Conservation (phyloP, 2,888 invertebrate species). For the Metellina segmentata region DNA sequence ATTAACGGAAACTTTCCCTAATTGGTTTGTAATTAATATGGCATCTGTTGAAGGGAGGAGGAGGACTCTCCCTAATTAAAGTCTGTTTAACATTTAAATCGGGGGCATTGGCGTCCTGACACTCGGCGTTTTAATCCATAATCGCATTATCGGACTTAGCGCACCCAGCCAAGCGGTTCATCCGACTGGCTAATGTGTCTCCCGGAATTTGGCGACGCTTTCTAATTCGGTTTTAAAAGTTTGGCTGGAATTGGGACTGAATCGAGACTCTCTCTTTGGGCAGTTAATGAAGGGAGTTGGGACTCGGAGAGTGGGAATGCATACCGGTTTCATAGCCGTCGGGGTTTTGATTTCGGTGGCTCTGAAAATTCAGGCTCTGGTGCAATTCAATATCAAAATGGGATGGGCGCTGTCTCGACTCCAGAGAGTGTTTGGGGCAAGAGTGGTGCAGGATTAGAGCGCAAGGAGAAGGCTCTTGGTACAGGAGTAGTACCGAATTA, state of each 20-base stretch:
- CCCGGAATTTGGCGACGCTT: conserved; percentile 51
- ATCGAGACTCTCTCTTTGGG: not conserved
- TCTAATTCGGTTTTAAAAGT: conserved; percentile 74
- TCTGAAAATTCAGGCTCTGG: no score
- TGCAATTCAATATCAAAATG: no score
- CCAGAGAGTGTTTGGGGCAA: no score
- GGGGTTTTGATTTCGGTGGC: no score
- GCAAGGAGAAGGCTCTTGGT: no score
- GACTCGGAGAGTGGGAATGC: no score
- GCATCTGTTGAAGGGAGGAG: conserved; percentile 71
- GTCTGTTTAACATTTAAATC: conserved; percentile 77
- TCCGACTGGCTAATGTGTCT: conserved; percentile 4
- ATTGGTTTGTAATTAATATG: conserved; percentile 77
- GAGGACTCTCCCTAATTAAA: conserved; percentile 63
- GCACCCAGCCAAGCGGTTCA: conserved; percentile 46
- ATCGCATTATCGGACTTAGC: conserved; percentile 73
- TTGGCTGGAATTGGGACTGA: conserved; percentile 26
- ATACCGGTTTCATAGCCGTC: no score
- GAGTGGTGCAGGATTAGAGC: no score
- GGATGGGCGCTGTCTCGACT: no score
- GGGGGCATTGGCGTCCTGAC: conserved; percentile 68
- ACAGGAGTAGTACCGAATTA: no score
- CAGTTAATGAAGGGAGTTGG: no score
- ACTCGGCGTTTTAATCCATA: conserved; percentile 75
- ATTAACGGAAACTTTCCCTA: conserved; percentile 76